Percentiles rank a stretch among this genome's conserved stretches.
phyloP scores from a whole-genome alignment of 2,797 vertebrate species.

The Pteronotus mesoamericanus region DNA sequence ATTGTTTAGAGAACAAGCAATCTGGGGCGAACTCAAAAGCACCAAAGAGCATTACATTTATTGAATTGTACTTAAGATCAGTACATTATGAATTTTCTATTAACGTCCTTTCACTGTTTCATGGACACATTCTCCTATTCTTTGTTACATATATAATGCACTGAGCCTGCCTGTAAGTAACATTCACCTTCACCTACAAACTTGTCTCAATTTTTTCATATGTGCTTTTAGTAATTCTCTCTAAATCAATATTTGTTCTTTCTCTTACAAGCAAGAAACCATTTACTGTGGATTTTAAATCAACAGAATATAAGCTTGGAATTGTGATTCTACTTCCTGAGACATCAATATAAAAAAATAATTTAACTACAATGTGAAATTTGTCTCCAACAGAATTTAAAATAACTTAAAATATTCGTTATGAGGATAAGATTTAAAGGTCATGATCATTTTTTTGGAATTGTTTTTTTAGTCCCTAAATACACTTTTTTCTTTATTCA shows the following conservation, averaged over 20 bases:
- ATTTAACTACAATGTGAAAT: neutral
- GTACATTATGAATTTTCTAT: slow-evolving; percentile 33
- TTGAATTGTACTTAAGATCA: slow-evolving; percentile 31
- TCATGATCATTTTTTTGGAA: neutral
- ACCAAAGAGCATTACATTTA: slow-evolving; percentile 5
- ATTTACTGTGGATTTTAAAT: slow-evolving; percentile 35
- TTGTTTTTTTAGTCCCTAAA: neutral
- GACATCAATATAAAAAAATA: neutral
- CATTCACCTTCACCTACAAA: neutral
- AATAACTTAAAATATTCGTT: slow-evolving; percentile 15
- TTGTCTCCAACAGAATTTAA: slow-evolving; percentile 8
- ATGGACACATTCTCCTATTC: neutral
- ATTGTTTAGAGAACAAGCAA: slow-evolving; percentile 58
- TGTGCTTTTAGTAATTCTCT: slow-evolving; percentile 56
- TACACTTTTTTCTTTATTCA: neutral
- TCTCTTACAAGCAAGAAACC: slow-evolving; percentile 28
- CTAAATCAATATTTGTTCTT: slow-evolving; percentile 65
- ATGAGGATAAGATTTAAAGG: neutral
- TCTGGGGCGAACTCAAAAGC: slow-evolving; percentile 38
- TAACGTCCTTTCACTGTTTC: neutral
- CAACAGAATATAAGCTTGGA: slow-evolving; percentile 12
- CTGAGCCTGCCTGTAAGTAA: neutral
- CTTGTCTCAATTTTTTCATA: slow-evolving; percentile 22
- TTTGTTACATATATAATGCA: slow-evolving; percentile 29
- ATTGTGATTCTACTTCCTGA: neutral